These are phyloP conservation scores for Epiperipatus broadwayi DNA, from an alignment of 2,888 invertebrate genomes.

Conservation along the genomic window DNA sequence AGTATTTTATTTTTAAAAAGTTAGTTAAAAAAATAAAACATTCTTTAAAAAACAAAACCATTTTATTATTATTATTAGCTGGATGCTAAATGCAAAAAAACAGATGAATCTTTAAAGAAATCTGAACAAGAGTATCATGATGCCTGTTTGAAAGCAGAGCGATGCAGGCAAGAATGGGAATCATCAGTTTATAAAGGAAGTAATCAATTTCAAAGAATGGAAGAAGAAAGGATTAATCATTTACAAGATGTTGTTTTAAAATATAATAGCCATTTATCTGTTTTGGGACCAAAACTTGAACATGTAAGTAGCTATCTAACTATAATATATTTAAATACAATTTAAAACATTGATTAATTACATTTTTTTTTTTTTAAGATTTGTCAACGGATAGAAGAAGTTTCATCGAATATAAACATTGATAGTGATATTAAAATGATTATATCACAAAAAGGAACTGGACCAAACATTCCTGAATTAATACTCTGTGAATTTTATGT, in stretches of 20 bases:
- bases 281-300: conserved; percentile 49
- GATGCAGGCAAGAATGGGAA: conserved; percentile 77
- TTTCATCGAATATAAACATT: conserved; percentile 40
- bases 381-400: conserved; percentile 45
- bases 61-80: too few relatives aligned
- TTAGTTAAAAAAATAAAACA: conserved; percentile 11
- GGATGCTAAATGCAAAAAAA: conserved; percentile 68
- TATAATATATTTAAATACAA: too few relatives aligned
- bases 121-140: conserved; percentile 85
- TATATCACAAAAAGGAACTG: conserved; percentile 44
- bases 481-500: conserved; percentile 72
- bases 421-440: conserved; percentile 43
- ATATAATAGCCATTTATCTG: conserved; percentile 38
- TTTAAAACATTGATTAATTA: neutral
- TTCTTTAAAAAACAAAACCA: too few relatives aligned
- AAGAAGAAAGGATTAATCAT: conserved; percentile 66
- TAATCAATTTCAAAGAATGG: conserved; percentile 63
- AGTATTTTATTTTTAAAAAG: too few relatives aligned
- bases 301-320: conserved; percentile 22
- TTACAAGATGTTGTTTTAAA: conserved; percentile 46
- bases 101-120: conserved; percentile 71
- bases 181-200: conserved; percentile 67
- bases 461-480: conserved; percentile 53
- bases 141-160: conserved; percentile 68
- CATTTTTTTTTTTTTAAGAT: conserved; percentile 35